Conservation (phyloP, 2,888 invertebrate genomes). For the Polydrusus pterygomalis region DNA sequence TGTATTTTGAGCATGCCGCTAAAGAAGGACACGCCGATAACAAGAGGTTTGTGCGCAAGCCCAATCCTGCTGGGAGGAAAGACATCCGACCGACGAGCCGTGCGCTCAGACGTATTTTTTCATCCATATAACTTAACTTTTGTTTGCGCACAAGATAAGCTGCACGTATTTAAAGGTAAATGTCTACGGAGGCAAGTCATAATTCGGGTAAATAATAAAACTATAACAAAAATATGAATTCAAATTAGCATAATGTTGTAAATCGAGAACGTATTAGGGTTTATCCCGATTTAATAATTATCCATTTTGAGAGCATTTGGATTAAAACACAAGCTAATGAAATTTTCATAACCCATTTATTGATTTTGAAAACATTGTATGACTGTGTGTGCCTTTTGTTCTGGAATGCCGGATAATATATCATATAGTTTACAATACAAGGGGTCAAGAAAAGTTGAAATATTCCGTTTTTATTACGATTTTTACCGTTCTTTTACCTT, state of each 20-base stretch:
- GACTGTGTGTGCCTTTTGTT: constrained; percentile 6
- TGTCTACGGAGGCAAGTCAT: not conserved
- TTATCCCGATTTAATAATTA: constrained; percentile 20
- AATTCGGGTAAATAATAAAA: not conserved
- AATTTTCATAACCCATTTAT: constrained; percentile 16
- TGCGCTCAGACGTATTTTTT: no score
- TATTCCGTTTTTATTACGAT: no score
- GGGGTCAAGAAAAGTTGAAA: no score
- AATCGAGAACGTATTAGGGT: constrained; percentile 6
- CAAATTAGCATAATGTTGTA: not conserved
- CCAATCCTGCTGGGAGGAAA: no score
- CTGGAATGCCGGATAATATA: not conserved
- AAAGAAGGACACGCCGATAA: no score
- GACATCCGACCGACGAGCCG: no score
- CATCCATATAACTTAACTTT: no score
- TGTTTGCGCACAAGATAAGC: no score
- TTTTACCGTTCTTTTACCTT: no score
- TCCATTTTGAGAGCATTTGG: constrained; percentile 13
- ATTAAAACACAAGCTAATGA: constrained; percentile 19
- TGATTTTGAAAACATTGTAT: constrained; percentile 8
- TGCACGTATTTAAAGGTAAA: no score
- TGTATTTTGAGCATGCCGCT: no score
- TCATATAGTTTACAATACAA: not conserved
- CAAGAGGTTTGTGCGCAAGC: no score
- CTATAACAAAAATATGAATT: not conserved